Base-by-base conservation (phyloP, 1,140 invertebrate species). In the Aradophagus sp. region DNA sequence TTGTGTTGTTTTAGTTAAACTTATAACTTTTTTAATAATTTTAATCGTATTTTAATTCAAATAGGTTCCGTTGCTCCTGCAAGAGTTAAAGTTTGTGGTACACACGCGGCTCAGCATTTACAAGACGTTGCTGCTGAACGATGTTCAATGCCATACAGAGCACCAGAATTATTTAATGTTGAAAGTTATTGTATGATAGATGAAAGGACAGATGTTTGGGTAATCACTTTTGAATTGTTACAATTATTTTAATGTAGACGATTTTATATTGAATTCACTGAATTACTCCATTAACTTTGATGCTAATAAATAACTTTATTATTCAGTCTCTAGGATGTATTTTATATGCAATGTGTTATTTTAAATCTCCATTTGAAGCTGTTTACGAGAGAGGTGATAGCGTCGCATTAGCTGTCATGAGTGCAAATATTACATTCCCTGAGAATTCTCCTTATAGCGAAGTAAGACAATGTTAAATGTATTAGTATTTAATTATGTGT, bases 141-240 rank as follows among this genome's bases (percentile, higher is more conserved):
- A 66, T 95, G 93, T 81, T 93, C 93, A 13, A 96, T 96, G 90
- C 90, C 93, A 7, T 97, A 95, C 76, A 86, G 93, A 77, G 93
- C 95, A 12, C 95, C 95, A 11, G 95, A 97, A 86, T 84, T 96
- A 17, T 96, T 96, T 76, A 92, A 93, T 75, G 93, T 96, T 26
- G 91, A 95, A 84, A 91, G 90, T 55, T 91, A 92, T 75, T 90
- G 90, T 77, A 89, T 90, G 74, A 89, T 97, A 65, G 94, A 95
- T 83, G 93, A 96, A 83, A 84, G 92, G 63, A 93, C 93, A 23
- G 94, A 96, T 86, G 91, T 96, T 75, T 97, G 94, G 94, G 94
- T 95, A 39, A 39, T 14, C 19, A 19, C 23, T 8, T 32, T 17
- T 58, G 1, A 32, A 23, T 36, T 47, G 0, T 39, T n/a, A n/a